Evolutionary conservation across 2,113 vertebrate genomes (phyloP).

Genomic region (Pomatorhinus ruficollis): DNA sequence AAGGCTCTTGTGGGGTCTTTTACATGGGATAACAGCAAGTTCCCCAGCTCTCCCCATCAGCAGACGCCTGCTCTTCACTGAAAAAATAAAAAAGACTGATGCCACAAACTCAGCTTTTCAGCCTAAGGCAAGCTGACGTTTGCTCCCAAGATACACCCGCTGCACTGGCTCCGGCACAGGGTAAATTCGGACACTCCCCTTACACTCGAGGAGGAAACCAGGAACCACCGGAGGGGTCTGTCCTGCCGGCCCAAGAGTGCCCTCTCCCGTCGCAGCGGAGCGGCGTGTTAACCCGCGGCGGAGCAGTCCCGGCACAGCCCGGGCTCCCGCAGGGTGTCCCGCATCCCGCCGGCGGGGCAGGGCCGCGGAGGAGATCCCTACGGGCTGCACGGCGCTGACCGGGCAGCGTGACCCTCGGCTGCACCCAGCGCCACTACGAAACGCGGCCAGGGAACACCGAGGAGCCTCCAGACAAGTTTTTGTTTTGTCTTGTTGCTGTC

Average conservation of each 20-base stretch:
- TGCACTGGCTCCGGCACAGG: not conserved
- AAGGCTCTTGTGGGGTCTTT: not conserved
- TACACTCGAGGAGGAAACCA: not conserved
- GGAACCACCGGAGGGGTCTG: accelerated
- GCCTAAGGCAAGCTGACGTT: not conserved
- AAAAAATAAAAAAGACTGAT: accelerated
- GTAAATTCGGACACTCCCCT: not conserved
- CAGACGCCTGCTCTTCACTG: not conserved
- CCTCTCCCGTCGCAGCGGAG: not conserved
- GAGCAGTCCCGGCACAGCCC: accelerated
- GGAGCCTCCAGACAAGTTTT: not conserved
- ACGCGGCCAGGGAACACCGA: accelerated
- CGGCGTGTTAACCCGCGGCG: accelerated
- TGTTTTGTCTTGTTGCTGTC: too few relatives aligned
- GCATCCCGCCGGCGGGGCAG: accelerated
- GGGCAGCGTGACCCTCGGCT: not conserved
- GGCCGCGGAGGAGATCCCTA: accelerated
- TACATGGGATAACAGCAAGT: not conserved
- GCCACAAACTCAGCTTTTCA: not conserved
- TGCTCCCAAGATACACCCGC: not conserved
- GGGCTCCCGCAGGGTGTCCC: accelerated
- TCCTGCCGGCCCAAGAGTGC: not conserved
- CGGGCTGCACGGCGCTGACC: not conserved
- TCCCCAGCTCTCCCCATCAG: not conserved
- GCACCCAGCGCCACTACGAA: not conserved